Percentiles rank a stretch among this genome's conserved stretches.
Conservation (phyloP, 1,140 invertebrate genomes). For the Hypothenemus hampei region DNA sequence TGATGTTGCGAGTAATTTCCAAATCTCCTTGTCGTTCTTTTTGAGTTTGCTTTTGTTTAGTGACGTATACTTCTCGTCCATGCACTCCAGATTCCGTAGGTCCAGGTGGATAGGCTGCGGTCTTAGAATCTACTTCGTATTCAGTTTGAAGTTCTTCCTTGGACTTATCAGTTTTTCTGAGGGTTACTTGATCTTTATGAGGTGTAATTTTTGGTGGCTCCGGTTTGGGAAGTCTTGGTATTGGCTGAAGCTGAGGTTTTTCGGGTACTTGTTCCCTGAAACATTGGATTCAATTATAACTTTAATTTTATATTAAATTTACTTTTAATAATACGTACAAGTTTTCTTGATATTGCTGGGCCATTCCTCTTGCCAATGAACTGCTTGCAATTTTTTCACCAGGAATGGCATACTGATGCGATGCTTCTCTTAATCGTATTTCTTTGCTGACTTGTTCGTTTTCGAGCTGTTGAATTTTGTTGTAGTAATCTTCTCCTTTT, state of each 20-base stretch:
- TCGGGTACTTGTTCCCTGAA: conserved; percentile 51
- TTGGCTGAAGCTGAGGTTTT: conserved; percentile 30
- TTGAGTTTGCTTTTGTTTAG: conserved; percentile 84
- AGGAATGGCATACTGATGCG: conserved; percentile 78
- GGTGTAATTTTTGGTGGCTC: conserved; percentile 27
- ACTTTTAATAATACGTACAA: conserved; percentile 68
- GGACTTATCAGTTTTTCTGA: conserved; percentile 52
- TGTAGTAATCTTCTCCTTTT: conserved; percentile 80
- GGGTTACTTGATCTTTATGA: conserved; percentile 42
- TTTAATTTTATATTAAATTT: background rate
- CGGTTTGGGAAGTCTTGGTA: conserved; percentile 36
- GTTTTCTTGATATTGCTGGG: conserved; percentile 74
- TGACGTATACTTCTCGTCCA: conserved; percentile 80
- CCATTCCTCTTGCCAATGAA: conserved; percentile 79
- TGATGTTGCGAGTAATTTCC: conserved; percentile 88
- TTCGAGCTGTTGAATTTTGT: conserved; percentile 75
- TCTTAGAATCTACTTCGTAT: conserved; percentile 49
- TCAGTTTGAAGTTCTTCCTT: conserved; percentile 39
- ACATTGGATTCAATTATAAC: conserved; percentile 6
- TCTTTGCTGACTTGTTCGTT: conserved; percentile 81
- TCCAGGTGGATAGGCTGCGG: conserved; percentile 54
- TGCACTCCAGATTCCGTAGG: conserved; percentile 80
- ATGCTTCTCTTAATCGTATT: conserved; percentile 65
- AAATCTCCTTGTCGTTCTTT: conserved; percentile 81
- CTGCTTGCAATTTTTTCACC: conserved; percentile 73